A percentile compares a stretch with the other conserved stretches of the same genome.
These are phyloP conservation scores for Leptinotarsa juncta DNA, from an alignment of 2,888 invertebrate species.

Conservation along the genomic window DNA sequence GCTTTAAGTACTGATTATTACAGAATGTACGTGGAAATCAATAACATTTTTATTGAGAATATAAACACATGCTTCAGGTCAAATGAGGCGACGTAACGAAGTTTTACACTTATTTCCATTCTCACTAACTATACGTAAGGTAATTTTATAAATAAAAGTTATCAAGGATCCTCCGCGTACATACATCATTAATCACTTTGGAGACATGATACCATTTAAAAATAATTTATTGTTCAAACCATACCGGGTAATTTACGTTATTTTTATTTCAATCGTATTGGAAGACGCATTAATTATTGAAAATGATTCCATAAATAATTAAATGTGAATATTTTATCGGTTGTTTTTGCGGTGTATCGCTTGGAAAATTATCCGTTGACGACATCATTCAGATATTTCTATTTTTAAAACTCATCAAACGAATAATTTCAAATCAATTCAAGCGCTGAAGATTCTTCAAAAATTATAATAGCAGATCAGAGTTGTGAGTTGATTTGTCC, in stretches of 20 bases:
- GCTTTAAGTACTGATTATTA: too few relatives aligned
- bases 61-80: not conserved
- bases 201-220: not conserved
- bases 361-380: constrained; percentile 2
- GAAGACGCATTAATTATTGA: not conserved
- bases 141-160: not conserved
- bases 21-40: too few relatives aligned
- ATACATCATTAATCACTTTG: constrained; percentile 5
- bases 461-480: too few relatives aligned
- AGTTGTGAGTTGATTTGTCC: too few relatives aligned
- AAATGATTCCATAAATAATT: not conserved
- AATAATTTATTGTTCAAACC: not conserved
- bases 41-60: not conserved
- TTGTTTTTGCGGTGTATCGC: not conserved
- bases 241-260: not conserved
- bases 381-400: not conserved
- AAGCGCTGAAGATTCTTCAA: not conserved
- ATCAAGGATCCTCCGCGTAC: not conserved
- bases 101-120: not conserved
- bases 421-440: not conserved
- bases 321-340: not conserved
- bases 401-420: constrained; percentile 1
- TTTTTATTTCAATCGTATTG: not conserved
- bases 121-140: not conserved
- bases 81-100: not conserved